A percentile compares a stretch with the other conserved stretches of the same genome.
These are phyloP conservation scores for Lepidurus packardi DNA, from an alignment of 1,140 invertebrate species.

Conservation along the genomic window DNA sequence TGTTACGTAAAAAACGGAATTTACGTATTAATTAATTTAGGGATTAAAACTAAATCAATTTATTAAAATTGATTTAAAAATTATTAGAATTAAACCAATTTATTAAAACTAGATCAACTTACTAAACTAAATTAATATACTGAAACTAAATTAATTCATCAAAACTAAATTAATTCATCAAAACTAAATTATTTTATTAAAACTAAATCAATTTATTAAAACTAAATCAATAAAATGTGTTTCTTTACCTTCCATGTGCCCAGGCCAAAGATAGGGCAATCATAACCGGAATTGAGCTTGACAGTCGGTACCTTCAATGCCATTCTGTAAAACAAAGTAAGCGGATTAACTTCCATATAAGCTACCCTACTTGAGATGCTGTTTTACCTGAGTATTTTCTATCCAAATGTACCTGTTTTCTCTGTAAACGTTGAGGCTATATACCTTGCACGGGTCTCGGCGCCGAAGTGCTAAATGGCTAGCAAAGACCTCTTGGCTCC, in stretches of 20 bases:
- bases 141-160: no score
- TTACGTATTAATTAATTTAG: no score
- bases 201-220: no score
- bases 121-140: no score
- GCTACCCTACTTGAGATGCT: background rate
- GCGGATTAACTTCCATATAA: background rate
- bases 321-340: constrained; percentile 3
- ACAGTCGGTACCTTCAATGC: constrained; percentile 34
- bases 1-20: background rate
- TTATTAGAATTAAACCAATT: no score
- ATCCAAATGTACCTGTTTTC: background rate
- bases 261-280: constrained; percentile 49
- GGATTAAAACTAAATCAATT: no score
- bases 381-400: background rate
- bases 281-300: constrained; percentile 42
- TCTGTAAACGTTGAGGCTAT: background rate
- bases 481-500: no score
- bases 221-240: background rate
- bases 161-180: no score
- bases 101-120: no score
- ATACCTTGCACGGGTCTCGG: background rate
- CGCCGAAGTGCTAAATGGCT: background rate
- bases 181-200: no score
- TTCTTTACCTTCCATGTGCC: constrained; percentile 49
- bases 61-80: no score